Conservation (phyloP, 2,113 vertebrate genomes). For the Ranitomeya imitator region DNA sequence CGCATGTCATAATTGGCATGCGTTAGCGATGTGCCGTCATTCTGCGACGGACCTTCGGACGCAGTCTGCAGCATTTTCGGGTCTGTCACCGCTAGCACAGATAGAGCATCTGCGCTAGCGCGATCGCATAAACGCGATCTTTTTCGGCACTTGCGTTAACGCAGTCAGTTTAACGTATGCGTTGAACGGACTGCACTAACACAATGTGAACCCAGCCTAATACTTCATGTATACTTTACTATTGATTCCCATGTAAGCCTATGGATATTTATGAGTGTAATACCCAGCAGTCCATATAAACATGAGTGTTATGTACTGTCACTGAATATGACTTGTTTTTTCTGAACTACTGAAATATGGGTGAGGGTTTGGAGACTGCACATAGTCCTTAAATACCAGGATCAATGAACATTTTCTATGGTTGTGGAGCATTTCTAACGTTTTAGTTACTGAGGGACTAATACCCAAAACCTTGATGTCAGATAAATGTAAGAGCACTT, state of each 20-base stretch:
- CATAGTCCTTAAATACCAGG: not conserved
- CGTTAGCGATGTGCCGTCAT: too few relatives aligned
- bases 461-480: not conserved
- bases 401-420: conserved; percentile 5
- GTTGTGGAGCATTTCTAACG: not conserved
- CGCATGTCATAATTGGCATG: too few relatives aligned
- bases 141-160: too few relatives aligned
- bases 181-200: too few relatives aligned
- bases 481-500: not conserved
- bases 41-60: too few relatives aligned
- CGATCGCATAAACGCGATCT: too few relatives aligned
- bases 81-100: too few relatives aligned
- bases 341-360: conserved; percentile 18
- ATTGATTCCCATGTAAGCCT: not conserved
- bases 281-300: not conserved
- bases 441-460: conserved; percentile 29
- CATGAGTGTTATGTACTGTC: not conserved
- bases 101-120: too few relatives aligned
- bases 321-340: not conserved
- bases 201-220: too few relatives aligned
- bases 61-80: too few relatives aligned
- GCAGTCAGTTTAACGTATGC: too few relatives aligned
- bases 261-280: too few relatives aligned
- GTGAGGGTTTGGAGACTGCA: not conserved
- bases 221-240: not conserved